Percentiles rank a stretch among this genome's conserved stretches.
These are phyloP conservation scores for Calameuta pallipes DNA, from an alignment of 2,888 invertebrate species.

Conservation along the genomic window DNA sequence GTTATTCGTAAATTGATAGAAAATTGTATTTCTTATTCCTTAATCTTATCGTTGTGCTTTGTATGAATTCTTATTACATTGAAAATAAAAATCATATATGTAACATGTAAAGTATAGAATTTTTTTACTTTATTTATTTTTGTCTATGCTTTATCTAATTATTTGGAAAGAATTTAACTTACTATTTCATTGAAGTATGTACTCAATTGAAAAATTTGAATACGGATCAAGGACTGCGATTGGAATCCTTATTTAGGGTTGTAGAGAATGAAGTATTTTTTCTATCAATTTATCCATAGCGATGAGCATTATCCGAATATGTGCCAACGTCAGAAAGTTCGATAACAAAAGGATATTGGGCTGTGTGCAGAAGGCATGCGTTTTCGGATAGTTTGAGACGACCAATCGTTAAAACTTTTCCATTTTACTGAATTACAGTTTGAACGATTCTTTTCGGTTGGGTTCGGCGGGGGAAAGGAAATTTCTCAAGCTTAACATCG, in stretches of 20 bases:
- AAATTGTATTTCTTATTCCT: no score
- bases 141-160: no score
- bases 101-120: no score
- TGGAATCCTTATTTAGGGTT: constrained; percentile 29
- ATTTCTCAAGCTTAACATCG: constrained; percentile 34
- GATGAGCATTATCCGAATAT: constrained; percentile 31
- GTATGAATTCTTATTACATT: no score
- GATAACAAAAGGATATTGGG: no score
- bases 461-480: constrained; percentile 18
- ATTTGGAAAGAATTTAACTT: no score
- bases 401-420: constrained; percentile 36
- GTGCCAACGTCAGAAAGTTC: constrained; percentile 7
- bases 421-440: constrained; percentile 36
- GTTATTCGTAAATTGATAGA: no score
- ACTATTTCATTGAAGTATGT: no score
- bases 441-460: constrained; percentile 30
- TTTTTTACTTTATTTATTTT: no score
- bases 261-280: constrained; percentile 29
- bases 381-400: constrained; percentile 20
- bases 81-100: no score
- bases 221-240: constrained; percentile 25
- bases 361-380: background rate
- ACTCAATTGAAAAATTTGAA: constrained; percentile 6
- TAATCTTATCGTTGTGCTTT: no score
- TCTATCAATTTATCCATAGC: constrained; percentile 36